Evolutionary conservation across 2,113 vertebrate genomes (phyloP), one percentile per base, ranked within the genome.

Genomic region (Aldabrachelys gigantea): DNA sequence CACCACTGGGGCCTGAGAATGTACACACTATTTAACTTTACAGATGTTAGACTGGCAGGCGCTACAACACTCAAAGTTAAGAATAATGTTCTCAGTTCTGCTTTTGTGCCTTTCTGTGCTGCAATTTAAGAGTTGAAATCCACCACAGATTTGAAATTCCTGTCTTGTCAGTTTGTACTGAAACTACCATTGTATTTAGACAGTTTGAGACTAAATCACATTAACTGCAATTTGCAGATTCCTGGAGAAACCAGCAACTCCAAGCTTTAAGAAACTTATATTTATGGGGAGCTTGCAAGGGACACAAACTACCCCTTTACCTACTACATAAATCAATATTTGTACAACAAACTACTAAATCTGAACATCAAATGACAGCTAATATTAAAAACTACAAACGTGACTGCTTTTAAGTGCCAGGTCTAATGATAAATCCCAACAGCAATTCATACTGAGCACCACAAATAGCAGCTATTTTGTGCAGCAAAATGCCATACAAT

Each of bases 401-500:
- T 50, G 80, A 41, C 85, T 6, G 44, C 44, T 0, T 56, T 49
- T 84, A 65, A 85, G 38, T 6, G 14, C 38, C 78, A 93, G 94
- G 91, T 54, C 47, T 47, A 19, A 31, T 0, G 0, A 93, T 80
- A 88, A 88, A 90, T 87, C 75, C 87, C 84, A 84, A 76, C 5
- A 87, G 89, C 56, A 88, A 29, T 89, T 82, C 88, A 7, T 52
- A 79, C 44, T 47, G 41, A 92, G 80, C 84, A 93, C 85, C 88
- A 93, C 97, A 97, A 96, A 97, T 38, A 97, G 96, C 89, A 96
- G 87, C 90, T 92, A 93, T 16, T 96, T 97, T 92, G 91, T 89
- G 85, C 85, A 92, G 90, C 82, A 96, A 92, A 96, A 95, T 82
- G 57, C 50, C 89, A 92, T 41, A 10, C 6, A 44, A 82, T 11